Base-by-base conservation (phyloP, 2,113 vertebrate genomes). In the Stegastes partitus region DNA sequence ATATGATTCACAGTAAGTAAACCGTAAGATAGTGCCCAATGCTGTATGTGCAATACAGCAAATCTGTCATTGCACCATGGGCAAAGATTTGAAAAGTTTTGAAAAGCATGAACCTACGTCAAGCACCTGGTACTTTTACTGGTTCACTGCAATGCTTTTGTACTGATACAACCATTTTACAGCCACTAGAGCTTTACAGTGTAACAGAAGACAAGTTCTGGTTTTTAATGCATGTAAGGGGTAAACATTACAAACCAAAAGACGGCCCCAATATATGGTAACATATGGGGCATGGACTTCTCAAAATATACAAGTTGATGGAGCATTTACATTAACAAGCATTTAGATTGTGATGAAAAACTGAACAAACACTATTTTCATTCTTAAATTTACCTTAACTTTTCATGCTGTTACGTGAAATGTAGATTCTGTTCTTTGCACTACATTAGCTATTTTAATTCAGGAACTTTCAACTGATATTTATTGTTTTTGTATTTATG, bases 41-140 rank as follows among this genome's bases (percentile, higher is more conserved):
- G 28, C 16, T 70, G 22, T 26, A 45, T 39, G 34, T 68, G 18
- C 65, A 71, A 25, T 39, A 21, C 12, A 61, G 12, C 53, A 44
- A 79, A 67, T 70, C 28, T 61, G 8, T 18, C 59, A 55, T 51
- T 82, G 65, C 39, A 70, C 56, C 26, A 65, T 23, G 49, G 54
- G n/a, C 42, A 63, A 81, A 69, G 25, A 47, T 63, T 37, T 50
- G 14, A 56, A 58, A 72, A 51, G 42, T 21, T 67, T 63, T 63
- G 19, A 67, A 71, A 69, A 49, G 22, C 42, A 67, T 37, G 39
- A 63, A 68, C 28, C 34, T 19, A 15, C 8, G 16, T 49, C 44
- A 47, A 26, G 51, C 55, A 51, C 44, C 1, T 5, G 49, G 9
- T 4, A 54, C 53, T 37, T 62, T 6, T 55, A 26, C n/a, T 39